Evolutionary conservation across 2,888 invertebrate species (phyloP), one percentile per base, ranked within the genome.

Genomic region (Nomada lathburiana): DNA sequence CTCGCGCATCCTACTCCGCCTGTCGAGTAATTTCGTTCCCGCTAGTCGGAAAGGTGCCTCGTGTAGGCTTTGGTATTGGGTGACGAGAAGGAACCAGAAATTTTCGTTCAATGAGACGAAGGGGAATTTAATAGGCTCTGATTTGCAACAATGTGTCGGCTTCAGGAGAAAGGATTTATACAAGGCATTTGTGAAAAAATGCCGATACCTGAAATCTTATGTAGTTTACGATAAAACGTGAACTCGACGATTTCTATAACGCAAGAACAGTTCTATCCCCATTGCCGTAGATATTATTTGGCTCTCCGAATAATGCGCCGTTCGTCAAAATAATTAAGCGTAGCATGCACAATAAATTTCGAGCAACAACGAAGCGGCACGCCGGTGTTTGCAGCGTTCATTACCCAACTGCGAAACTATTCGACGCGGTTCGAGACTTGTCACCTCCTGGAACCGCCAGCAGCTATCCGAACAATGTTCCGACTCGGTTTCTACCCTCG

Each of bases 391-490:
- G 64, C 18, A 36, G 50, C 63, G 59, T 62, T 68, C 73, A 80
- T 76, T 76, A 76, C 11, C 63, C 59, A 77, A 80, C 76, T 83
- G 76, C 57, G 76, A 69, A 87, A 87, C 86, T 87, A 87, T 87
- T 86, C 74, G 77, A 67, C 68, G 76, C 72, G 88, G 79, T 69
- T 74, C 78, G 70, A 82, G 77, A 76, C 85, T 83, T 69, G 86
- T 84, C 83, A 80, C 79, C 82, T 42, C 62, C 13, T 72, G 60
- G 62, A 63, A 82, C 67, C 83, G 82, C 76, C 79, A 44, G 47
- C 52, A 82, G 64, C 80, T 71, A 84, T 87, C 52, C 79, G 71
- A 87, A 84, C 79, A 82, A 87, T 88, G 83, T 80, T 77, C 64
- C 65, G 69, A 55, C 73, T 63, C 83, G 76, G 69, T 86, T 84